A percentile compares a stretch with the other conserved stretches of the same genome.
Evolutionary conservation across 30 jellyfish, hydroid and myxozoan species (phyloP).

Genomic region (Aurelia sp.): DNA sequence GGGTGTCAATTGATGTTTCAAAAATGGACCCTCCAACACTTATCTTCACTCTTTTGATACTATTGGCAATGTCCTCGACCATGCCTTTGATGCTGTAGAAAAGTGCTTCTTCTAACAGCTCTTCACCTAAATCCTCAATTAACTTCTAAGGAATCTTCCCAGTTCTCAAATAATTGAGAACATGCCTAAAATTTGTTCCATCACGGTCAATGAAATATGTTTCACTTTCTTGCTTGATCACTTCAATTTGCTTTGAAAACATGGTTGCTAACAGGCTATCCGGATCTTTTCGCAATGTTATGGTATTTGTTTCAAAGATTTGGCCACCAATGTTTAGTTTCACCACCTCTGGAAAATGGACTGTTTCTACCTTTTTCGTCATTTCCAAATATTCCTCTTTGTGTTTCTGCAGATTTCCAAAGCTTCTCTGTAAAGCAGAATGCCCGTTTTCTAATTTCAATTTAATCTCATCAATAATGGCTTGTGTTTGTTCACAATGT

Average conservation of each 20-base stretch:
- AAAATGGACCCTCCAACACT: no score
- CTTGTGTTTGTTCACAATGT: neutral
- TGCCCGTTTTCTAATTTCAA: no score
- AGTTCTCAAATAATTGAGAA: slow-evolving; percentile 6
- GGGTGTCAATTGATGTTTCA: no score
- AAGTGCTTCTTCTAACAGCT: slow-evolving; percentile 11
- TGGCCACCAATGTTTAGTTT: neutral
- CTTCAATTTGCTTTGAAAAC: slow-evolving; percentile 1
- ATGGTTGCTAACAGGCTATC: slow-evolving; percentile 12
- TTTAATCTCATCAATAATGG: no score
- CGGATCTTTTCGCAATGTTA: slow-evolving; percentile 9
- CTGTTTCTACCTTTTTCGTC: no score
- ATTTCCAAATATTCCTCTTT: no score
- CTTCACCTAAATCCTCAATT: neutral
- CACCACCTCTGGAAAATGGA: no score
- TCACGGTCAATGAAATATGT: slow-evolving; percentile 17
- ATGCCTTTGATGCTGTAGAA: neutral
- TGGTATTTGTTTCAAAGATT: neutral
- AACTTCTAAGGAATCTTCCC: neutral
- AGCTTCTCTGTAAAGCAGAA: no score
- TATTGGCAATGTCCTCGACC: neutral
- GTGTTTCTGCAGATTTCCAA: no score
- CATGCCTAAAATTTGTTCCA: slow-evolving; percentile 15
- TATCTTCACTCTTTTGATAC: no score
- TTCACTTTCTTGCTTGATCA: slow-evolving; percentile 3